Evolutionary conservation across 2,113 vertebrate species (phyloP).

Genomic region (Australoheros scitulus): DNA sequence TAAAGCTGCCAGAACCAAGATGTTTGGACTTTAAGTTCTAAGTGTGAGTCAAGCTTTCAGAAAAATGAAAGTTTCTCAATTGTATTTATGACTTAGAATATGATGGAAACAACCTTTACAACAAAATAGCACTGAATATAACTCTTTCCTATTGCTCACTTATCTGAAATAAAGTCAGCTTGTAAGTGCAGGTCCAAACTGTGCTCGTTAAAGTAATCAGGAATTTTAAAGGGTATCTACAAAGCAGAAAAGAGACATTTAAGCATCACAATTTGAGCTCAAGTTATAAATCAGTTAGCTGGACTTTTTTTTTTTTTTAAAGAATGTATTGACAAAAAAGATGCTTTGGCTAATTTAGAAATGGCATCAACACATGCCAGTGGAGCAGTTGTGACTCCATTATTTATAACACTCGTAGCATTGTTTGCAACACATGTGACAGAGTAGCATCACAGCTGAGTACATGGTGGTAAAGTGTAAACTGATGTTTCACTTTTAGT

Average conservation of each 20-base stretch:
- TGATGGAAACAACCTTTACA: neutral
- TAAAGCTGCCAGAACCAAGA: neutral
- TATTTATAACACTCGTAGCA: neutral
- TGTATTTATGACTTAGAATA: neutral
- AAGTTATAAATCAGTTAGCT: neutral
- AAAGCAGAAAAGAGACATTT: neutral
- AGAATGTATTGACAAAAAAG: neutral
- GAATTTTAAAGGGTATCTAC: rapidly evolving
- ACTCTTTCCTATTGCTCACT: neutral
- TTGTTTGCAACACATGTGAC: neutral
- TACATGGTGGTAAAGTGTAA: neutral
- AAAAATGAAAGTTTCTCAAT: neutral
- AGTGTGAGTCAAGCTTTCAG: neutral
- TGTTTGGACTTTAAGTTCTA: neutral
- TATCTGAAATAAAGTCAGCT: neutral
- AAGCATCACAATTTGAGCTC: neutral
- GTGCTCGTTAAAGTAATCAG: neutral
- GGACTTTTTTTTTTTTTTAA: neutral
- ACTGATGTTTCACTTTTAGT: neutral
- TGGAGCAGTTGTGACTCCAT: neutral
- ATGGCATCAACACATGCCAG: rapidly evolving
- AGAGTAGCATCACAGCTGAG: neutral
- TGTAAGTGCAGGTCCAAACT: neutral
- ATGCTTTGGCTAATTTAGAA: neutral
- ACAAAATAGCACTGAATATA: neutral